Conservation (phyloP, 2,113 vertebrate genomes). For the Salvelinus sp. region DNA sequence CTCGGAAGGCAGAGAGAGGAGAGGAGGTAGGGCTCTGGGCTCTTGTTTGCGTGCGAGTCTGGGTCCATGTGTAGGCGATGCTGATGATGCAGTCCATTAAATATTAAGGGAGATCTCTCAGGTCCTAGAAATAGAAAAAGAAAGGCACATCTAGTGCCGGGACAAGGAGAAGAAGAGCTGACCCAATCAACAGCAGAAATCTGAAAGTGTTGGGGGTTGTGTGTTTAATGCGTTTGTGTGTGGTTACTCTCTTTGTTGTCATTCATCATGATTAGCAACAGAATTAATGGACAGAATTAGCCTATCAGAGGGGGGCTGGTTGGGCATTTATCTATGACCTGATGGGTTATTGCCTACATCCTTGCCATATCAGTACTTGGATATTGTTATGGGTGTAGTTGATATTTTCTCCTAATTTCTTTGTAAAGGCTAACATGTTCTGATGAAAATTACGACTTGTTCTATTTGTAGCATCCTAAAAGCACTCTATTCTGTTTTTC, state of each 20-base stretch:
- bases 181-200: slow-evolving; percentile 31
- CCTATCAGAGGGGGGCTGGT: background rate
- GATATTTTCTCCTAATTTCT: background rate
- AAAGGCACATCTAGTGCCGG: slow-evolving; percentile 15
- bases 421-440: slow-evolving; percentile 31
- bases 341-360: background rate
- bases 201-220: slow-evolving; percentile 12
- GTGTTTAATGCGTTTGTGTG: slow-evolving; percentile 7
- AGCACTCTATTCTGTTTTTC: background rate
- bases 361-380: background rate
- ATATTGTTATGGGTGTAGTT: background rate
- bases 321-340: background rate
- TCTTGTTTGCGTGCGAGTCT: slow-evolving; percentile 72
- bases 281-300: background rate
- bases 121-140: slow-evolving; percentile 68
- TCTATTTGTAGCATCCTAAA: slow-evolving; percentile 16
- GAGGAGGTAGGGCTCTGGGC: slow-evolving; percentile 64
- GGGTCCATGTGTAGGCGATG: slow-evolving; percentile 72
- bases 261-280: background rate
- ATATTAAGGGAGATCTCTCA: slow-evolving; percentile 74
- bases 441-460: background rate
- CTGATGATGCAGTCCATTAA: slow-evolving; percentile 77
- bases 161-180: slow-evolving; percentile 27
- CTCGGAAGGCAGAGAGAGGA: slow-evolving; percentile 31
- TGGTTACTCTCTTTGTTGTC: background rate